Evolutionary conservation across 92 coral and sea anemone species (phyloP), one percentile per base, ranked within the genome.

Genomic region (Epizoanthus stellaris): DNA sequence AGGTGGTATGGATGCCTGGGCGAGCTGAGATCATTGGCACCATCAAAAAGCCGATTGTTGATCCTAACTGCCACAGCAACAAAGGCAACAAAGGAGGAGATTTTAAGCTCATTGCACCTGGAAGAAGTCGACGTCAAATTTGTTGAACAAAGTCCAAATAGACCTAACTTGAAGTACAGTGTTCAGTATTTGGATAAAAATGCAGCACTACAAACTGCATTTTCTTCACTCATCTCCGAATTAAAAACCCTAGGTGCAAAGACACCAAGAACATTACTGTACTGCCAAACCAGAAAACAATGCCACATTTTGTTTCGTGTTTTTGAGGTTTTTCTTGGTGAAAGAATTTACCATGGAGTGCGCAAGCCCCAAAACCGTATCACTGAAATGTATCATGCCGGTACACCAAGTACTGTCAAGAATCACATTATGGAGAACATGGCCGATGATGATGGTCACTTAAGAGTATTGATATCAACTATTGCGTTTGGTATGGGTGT

Each of bases 321-420:
- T 68, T 93, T 90, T 68, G 91, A 86, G 66, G 90, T 91, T 60
- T 89, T 75, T 81, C 85, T 91, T 14, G 89, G 87, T 59, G 67
- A 77, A 9, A 64, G 75, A 38, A 58, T 89, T 21, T 91, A 54
- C 59, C 84, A 76, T 80, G 97, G 89, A 15, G 43, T 70, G 12
- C 20, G 12, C 45, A 53, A 81, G 43, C 91, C 89, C 17, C 83
- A 61, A 68, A 85, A 91, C 60, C 73, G 93, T 0, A 12, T 93
- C n/a, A 89, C 91, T 0, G 94, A 91, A 36, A 91, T 93, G 97
- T 93, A 84, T 83, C 94, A 88, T 88, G 94, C 94, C 16, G 91
- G 92, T 11, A 88, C 97, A 16, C 87, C 94, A 43, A 36, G 60
- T 9, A 7, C 69, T 5, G 97, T 88, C 1, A 93, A 93, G 20